Evolutionary conservation across 2,888 invertebrate species (phyloP).

Genomic region (Vesta saturnalis): DNA sequence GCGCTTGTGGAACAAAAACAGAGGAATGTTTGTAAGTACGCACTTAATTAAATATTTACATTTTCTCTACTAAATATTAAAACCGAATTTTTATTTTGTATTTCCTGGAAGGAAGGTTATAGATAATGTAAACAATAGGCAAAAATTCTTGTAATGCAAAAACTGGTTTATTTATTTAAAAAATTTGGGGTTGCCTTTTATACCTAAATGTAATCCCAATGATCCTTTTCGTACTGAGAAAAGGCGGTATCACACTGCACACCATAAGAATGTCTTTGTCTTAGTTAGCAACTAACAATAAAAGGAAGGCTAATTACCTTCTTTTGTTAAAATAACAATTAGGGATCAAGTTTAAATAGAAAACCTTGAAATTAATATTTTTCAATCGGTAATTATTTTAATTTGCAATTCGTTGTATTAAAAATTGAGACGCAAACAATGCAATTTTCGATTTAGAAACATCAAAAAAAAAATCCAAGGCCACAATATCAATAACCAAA

Average conservation of each 20-base stretch:
- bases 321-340: conserved; percentile 5
- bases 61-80: no score
- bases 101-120: background rate
- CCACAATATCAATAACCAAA: conserved; percentile 4
- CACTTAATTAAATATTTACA: no score
- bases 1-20: no score
- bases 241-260: conserved; percentile 11
- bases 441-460: background rate
- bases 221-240: conserved; percentile 1
- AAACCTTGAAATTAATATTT: conserved; percentile 12
- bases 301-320: conserved; percentile 7
- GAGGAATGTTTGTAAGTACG: no score
- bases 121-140: background rate
- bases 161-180: conserved; percentile 4
- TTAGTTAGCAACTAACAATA: conserved; percentile 9
- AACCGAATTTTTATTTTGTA: background rate
- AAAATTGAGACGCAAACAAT: conserved; percentile 12
- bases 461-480: conserved; percentile 4
- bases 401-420: conserved; percentile 3
- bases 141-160: conserved; percentile 11
- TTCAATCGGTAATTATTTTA: conserved; percentile 6
- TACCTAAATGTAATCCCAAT: background rate
- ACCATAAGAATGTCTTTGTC: conserved; percentile 15
- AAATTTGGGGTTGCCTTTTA: conserved; percentile 1
- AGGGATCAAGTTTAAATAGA: conserved; percentile 3